These are phyloP conservation scores for Cavia aperea DNA, from an alignment of 2,113 vertebrate species.

Conservation along the genomic window DNA sequence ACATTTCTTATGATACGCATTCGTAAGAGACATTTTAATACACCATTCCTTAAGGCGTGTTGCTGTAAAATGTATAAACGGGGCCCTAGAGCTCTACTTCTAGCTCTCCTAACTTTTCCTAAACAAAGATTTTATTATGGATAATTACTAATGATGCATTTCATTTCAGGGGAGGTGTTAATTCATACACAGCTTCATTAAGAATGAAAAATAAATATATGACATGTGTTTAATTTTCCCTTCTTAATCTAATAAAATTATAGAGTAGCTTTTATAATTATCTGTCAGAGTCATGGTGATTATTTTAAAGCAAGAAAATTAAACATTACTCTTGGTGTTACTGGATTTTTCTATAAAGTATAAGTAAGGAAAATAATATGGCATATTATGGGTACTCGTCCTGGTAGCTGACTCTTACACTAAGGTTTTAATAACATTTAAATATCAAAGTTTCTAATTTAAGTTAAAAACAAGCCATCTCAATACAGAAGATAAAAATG, in stretches of 20 bases:
- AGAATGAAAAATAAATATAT: constrained; percentile 1
- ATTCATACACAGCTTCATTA: neutral
- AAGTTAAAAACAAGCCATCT: constrained; percentile 16
- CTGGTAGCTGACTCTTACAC: neutral
- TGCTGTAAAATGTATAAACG: neutral
- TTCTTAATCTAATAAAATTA: neutral
- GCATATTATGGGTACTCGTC: neutral
- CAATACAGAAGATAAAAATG: neutral
- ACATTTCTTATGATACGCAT: neutral
- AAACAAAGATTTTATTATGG: neutral
- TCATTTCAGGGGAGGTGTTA: neutral
- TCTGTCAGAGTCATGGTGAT: neutral
- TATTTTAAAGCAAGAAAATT: constrained; percentile 30
- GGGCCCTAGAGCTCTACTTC: neutral
- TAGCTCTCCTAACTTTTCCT: neutral
- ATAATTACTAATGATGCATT: neutral
- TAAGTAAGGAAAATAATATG: neutral
- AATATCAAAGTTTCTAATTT: constrained; percentile 4
- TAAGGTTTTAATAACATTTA: constrained; percentile 11
- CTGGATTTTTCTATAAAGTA: neutral
- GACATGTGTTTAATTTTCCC: neutral
- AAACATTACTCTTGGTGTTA: neutral
- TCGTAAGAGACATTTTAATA: neutral
- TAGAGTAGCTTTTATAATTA: constrained; percentile 29
- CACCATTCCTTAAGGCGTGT: neutral